Evolutionary conservation across 2,888 invertebrate genomes (phyloP).

Genomic region (Drosophila colorata): DNA sequence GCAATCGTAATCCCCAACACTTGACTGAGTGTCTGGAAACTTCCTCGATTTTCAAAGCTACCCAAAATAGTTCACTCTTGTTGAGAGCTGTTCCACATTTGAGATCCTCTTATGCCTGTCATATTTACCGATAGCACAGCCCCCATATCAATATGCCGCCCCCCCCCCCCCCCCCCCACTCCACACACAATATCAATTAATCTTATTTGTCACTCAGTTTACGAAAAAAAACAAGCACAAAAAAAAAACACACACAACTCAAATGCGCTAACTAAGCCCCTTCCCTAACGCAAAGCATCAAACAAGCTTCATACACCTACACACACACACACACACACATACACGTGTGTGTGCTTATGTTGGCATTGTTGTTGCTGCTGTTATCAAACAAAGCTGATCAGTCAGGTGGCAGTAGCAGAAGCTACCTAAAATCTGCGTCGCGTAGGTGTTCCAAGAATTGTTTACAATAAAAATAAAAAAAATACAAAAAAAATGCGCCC

Average conservation of each 20-base stretch:
- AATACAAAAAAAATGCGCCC: slow-evolving; percentile 37
- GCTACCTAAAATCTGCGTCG: slow-evolving; percentile 74
- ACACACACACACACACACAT: neutral
- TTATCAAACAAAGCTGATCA: slow-evolving; percentile 81
- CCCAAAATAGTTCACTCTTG: slow-evolving; percentile 29
- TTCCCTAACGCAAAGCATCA: slow-evolving; percentile 17
- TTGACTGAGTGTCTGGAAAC: slow-evolving; percentile 30
- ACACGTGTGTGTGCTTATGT: slow-evolving; percentile 4
- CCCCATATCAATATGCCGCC: slow-evolving; percentile 13
- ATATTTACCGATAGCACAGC: slow-evolving; percentile 51
- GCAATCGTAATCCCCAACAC: slow-evolving; percentile 23
- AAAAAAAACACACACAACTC: slow-evolving; percentile 11
- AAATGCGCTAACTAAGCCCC: slow-evolving; percentile 30
- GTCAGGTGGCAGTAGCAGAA: slow-evolving; percentile 77
- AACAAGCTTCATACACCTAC: slow-evolving; percentile 35
- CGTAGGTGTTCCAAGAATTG: slow-evolving; percentile 78
- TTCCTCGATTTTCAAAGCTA: slow-evolving; percentile 16
- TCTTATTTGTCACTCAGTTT: slow-evolving; percentile 80
- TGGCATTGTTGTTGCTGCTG: slow-evolving; percentile 43
- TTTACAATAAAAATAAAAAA: slow-evolving; percentile 59
- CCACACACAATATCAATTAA: slow-evolving; percentile 71
- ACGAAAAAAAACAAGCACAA: slow-evolving; percentile 49
- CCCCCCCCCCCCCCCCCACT: neutral
- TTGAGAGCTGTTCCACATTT: slow-evolving; percentile 58
- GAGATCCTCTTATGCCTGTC: slow-evolving; percentile 76